Percentiles rank a stretch among this genome's conserved stretches.
phyloP scores from a whole-genome alignment of 1,140 invertebrate species.

The Brachystomella parvula region DNA sequence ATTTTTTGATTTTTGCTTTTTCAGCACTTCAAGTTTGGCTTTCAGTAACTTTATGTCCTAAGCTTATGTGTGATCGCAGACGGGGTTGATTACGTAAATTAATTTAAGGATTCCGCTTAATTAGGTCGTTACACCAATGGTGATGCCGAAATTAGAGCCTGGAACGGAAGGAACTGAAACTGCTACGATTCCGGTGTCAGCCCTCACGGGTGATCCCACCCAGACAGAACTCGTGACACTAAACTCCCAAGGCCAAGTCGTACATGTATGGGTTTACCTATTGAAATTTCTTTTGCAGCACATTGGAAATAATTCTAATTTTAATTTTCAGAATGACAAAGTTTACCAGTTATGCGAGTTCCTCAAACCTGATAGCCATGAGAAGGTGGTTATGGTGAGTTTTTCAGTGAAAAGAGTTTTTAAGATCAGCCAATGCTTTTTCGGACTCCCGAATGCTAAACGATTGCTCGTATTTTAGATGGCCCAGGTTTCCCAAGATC shows the following conservation, averaged over 20 bases:
- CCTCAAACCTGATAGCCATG: constrained; percentile 29
- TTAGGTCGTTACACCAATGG: constrained; percentile 41
- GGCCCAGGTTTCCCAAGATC: neutral
- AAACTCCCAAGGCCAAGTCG: constrained; percentile 35
- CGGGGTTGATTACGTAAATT: too few species aligned
- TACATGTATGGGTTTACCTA: constrained; percentile 24
- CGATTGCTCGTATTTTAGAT: neutral
- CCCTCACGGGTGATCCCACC: constrained; percentile 33
- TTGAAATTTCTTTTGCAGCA: neutral
- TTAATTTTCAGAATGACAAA: constrained; percentile 34
- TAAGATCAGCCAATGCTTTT: neutral
- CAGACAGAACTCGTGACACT: constrained; percentile 33
- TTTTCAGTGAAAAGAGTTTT: neutral
- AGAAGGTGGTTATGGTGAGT: constrained; percentile 35
- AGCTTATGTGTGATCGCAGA: too few species aligned
- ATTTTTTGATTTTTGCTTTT: too few species aligned
- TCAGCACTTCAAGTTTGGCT: too few species aligned
- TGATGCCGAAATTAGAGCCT: constrained; percentile 65
- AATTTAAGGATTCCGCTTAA: too few species aligned
- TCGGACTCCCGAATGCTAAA: neutral
- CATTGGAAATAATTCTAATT: neutral
- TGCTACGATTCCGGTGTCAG: constrained; percentile 30
- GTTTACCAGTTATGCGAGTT: constrained; percentile 37
- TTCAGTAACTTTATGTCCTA: too few species aligned
- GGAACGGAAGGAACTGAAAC: constrained; percentile 45